phyloP scores from a whole-genome alignment of 92 coral and sea anemone species.

The Pocillopora meandrina region DNA sequence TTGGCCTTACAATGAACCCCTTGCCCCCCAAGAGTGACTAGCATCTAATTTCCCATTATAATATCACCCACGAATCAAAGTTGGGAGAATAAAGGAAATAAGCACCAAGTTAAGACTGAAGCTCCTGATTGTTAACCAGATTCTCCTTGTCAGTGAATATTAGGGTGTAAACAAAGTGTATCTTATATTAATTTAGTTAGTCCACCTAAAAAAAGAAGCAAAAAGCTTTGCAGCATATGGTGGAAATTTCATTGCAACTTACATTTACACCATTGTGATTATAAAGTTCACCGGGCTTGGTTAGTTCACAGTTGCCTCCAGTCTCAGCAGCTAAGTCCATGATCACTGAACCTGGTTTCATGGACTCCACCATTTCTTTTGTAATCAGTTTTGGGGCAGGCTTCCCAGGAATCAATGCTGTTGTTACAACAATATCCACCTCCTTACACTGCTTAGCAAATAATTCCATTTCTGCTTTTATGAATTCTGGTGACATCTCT shows the following conservation, averaged over 20 bases:
- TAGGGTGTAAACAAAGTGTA: too few relatives aligned
- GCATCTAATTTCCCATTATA: background rate
- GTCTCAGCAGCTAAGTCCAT: conserved; percentile 97
- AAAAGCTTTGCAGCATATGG: background rate
- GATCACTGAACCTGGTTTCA: conserved; percentile 98
- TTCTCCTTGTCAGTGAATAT: too few relatives aligned
- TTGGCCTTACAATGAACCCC: too few relatives aligned
- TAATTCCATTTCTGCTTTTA: conserved; percentile 85
- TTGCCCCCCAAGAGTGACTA: background rate
- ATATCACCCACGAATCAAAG: too few relatives aligned
- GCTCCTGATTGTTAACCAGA: too few relatives aligned
- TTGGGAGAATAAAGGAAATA: too few relatives aligned
- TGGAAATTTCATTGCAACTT: conserved; percentile 11
- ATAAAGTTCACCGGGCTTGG: conserved; percentile 93
- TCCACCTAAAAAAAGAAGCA: too few relatives aligned
- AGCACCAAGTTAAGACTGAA: too few relatives aligned
- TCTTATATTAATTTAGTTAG: too few relatives aligned
- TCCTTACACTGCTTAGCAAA: conserved; percentile 98
- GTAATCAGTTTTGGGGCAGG: conserved; percentile 96
- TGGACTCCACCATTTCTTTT: conserved; percentile 94
- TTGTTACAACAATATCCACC: conserved; percentile 91
- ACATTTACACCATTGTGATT: conserved; percentile 96
- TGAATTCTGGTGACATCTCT: conserved; percentile 86
- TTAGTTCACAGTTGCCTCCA: conserved; percentile 95
- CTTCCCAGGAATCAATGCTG: conserved; percentile 96